Conservation (phyloP, 2,797 vertebrate genomes). For the Acrocephalus scirpaceus region DNA sequence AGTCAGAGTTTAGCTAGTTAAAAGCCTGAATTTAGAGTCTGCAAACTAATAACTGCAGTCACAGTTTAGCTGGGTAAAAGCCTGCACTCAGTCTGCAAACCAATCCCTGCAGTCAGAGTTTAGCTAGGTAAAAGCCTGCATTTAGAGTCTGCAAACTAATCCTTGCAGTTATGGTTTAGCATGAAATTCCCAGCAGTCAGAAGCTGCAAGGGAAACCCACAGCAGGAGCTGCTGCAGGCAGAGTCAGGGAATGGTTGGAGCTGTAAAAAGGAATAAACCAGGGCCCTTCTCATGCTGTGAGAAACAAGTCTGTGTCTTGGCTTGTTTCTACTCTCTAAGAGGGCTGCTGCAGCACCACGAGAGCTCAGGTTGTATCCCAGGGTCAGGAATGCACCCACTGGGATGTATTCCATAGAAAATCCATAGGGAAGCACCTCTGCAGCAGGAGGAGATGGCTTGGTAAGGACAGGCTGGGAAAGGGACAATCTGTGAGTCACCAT, state of each 20-base stretch:
- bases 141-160: background rate
- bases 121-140: no score
- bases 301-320: no score
- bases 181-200: no score
- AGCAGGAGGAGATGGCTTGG: background rate
- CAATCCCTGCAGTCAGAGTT: background rate
- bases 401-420: fast-evolving
- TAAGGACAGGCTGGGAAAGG: background rate
- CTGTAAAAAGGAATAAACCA: background rate
- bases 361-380: background rate
- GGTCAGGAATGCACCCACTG: background rate
- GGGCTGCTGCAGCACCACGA: background rate
- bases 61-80: background rate
- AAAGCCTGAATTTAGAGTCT: no score
- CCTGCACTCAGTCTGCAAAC: no score
- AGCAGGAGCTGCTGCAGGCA: background rate
- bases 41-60: no score
- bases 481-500: background rate
- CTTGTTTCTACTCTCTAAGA: no score
- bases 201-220: background rate
- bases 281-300: background rate
- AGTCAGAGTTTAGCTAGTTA: no score
- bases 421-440: fast-evolving
- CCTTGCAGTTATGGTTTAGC: background rate
- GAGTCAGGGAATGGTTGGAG: no score